phyloP scores from a whole-genome alignment of 2,888 invertebrate species.

The Sinelater perroti region DNA sequence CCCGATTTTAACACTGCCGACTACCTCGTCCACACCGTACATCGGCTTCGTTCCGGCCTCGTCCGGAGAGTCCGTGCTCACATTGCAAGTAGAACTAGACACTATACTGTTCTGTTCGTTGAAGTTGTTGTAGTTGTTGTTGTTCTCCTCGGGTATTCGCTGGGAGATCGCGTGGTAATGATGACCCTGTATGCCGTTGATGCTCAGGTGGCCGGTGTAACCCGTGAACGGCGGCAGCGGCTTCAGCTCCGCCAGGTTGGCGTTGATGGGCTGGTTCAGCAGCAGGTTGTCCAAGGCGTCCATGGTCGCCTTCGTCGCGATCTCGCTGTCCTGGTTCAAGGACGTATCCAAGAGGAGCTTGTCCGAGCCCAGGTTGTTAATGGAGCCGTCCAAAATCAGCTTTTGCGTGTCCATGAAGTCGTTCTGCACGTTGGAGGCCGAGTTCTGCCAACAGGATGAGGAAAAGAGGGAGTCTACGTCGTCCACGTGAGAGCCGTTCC shows the following conservation, averaged over 20 bases:
- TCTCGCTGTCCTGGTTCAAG: slow-evolving; percentile 62
- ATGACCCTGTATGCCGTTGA: slow-evolving; percentile 88
- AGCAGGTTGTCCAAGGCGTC: slow-evolving; percentile 78
- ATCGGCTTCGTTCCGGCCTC: slow-evolving; percentile 62
- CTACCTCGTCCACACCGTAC: slow-evolving; percentile 64
- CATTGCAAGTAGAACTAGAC: slow-evolving; percentile 75
- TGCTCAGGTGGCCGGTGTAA: slow-evolving; percentile 85
- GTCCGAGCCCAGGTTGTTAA: slow-evolving; percentile 59
- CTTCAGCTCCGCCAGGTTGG: slow-evolving; percentile 82
- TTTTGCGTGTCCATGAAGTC: slow-evolving; percentile 67
- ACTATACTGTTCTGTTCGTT: slow-evolving; percentile 75
- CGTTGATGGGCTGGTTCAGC: slow-evolving; percentile 66
- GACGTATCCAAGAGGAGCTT: slow-evolving; percentile 61
- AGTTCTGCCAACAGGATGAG: slow-evolving; percentile 74
- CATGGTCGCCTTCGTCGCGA: slow-evolving; percentile 60
- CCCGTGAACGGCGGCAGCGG: slow-evolving; percentile 87
- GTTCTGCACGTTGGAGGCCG: slow-evolving; percentile 61
- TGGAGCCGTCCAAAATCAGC: slow-evolving; percentile 67
- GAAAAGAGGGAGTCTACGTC: slow-evolving; percentile 78
- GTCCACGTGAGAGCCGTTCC: slow-evolving; percentile 58
- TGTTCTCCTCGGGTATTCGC: slow-evolving; percentile 77
- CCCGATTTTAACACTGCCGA: slow-evolving; percentile 49
- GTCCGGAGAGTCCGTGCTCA: slow-evolving; percentile 67
- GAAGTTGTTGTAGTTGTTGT: slow-evolving; percentile 66
- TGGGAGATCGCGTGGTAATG: slow-evolving; percentile 88